phyloP scores from a whole-genome alignment of 2,797 vertebrate species.

The Pyrocephalus nanus region DNA sequence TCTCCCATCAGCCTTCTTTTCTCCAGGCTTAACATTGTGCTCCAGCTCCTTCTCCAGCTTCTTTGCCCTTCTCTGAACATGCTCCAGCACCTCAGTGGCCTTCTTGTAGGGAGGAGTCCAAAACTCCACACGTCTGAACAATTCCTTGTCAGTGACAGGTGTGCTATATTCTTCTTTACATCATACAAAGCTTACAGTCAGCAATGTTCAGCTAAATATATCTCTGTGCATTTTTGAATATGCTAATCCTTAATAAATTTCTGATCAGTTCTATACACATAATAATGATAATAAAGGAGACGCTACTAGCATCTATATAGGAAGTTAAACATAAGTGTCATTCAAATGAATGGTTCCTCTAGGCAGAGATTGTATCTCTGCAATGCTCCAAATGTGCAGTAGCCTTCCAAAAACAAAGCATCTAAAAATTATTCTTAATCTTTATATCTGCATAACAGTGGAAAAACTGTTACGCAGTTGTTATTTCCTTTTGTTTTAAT shows the following conservation, averaged over 20 bases:
- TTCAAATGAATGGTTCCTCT: neutral
- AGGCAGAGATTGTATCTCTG: neutral
- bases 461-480: neutral
- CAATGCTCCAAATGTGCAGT: neutral
- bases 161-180: neutral
- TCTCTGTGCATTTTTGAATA: neutral
- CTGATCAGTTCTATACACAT: neutral
- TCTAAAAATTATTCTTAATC: neutral
- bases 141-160: neutral
- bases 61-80: neutral
- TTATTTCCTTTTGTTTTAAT: neutral
- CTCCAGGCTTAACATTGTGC: neutral
- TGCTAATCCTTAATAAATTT: neutral
- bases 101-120: neutral
- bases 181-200: neutral
- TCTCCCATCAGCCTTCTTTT: neutral
- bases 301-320: neutral
- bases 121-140: neutral
- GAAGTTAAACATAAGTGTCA: neutral
- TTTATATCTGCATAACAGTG: neutral
- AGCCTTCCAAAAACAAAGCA: neutral
- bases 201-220: neutral
- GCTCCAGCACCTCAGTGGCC: no score
- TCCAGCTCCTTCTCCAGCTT: neutral
- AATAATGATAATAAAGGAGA: neutral